Evolutionary conservation across 2,113 vertebrate genomes (phyloP).

Genomic region (Bos indicus): DNA sequence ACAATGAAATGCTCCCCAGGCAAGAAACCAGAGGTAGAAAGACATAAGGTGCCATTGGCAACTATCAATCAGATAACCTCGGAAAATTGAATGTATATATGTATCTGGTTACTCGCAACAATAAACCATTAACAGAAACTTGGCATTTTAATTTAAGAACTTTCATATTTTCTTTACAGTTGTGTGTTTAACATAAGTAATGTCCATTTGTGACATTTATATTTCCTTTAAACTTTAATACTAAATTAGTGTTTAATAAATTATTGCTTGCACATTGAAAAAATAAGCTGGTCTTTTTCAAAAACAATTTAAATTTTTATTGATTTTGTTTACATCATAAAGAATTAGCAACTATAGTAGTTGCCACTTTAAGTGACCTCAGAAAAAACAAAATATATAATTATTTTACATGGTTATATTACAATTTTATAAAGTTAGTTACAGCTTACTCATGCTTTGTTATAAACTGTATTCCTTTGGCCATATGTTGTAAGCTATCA

Average conservation of each 20-base stretch:
- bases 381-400: constrained; percentile 67
- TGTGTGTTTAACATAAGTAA: background rate
- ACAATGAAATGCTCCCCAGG: background rate
- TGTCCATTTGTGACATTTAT: background rate
- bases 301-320: constrained; percentile 77
- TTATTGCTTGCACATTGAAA: background rate
- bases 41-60: background rate
- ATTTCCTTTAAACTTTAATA: background rate
- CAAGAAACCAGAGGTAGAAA: background rate
- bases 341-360: constrained; percentile 41
- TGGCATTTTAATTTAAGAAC: constrained; percentile 6
- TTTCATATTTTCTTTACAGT: background rate
- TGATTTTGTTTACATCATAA: constrained; percentile 71
- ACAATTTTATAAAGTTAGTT: constrained; percentile 57
- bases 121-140: background rate
- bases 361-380: constrained; percentile 66
- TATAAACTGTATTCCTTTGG: background rate
- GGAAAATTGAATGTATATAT: background rate
- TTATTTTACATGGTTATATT: constrained; percentile 72
- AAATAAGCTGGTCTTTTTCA: background rate
- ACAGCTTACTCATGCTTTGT: constrained; percentile 54
- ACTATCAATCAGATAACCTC: background rate
- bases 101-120: background rate
- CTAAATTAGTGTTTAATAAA: background rate
- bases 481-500: background rate